phyloP scores from a whole-genome alignment of 2,113 vertebrate genomes.

The Aplodontia rufa region DNA sequence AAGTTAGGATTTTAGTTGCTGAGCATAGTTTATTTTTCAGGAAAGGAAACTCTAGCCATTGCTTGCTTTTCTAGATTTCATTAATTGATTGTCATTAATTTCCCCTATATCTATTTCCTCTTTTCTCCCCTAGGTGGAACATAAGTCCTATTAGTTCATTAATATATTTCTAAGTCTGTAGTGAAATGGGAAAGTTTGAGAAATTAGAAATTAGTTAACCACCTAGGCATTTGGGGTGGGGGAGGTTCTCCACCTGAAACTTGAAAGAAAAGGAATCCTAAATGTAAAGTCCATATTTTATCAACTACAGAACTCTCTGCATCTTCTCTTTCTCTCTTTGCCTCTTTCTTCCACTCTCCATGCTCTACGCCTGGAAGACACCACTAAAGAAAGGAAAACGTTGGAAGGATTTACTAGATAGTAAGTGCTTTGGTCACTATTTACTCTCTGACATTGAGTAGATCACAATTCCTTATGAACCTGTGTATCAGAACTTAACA shows the following conservation, averaged over 20 bases:
- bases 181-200: not conserved
- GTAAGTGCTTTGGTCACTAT: not conserved
- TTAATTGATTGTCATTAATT: not conserved
- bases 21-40: not conserved
- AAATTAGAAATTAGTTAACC: not conserved
- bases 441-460: not conserved
- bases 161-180: not conserved
- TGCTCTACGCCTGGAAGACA: not conserved
- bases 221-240: not conserved
- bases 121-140: not conserved
- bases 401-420: not conserved
- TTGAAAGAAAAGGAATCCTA: not conserved
- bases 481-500: not conserved
- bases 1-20: conserved; percentile 20
- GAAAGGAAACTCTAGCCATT: conserved; percentile 20
- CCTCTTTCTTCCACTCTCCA: not conserved
- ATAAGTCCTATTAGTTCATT: not conserved
- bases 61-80: conserved; percentile 21
- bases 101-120: not conserved
- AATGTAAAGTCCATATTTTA: not conserved
- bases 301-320: not conserved
- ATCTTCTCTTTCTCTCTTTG: not conserved
- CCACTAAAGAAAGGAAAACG: not conserved
- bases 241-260: not conserved
- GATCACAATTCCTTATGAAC: not conserved